Evolutionary conservation across 2,888 invertebrate species (phyloP).

Genomic region (Anthrax anthrax): DNA sequence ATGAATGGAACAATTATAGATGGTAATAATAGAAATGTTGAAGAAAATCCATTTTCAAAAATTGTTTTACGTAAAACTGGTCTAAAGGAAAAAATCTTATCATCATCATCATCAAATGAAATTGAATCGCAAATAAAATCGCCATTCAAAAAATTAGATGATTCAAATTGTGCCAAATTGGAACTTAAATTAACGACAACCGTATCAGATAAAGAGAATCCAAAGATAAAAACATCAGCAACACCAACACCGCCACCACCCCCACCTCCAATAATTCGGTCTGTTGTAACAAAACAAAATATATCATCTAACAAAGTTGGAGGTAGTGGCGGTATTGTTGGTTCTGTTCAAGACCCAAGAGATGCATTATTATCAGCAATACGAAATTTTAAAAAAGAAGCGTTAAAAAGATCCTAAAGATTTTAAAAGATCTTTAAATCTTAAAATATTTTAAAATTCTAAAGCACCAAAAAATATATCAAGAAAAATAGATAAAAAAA

Average conservation of each 20-base stretch:
- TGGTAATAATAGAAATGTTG: neutral
- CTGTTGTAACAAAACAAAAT: slow-evolving; percentile 14
- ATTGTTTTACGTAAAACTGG: slow-evolving; percentile 32
- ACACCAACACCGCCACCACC: slow-evolving; percentile 19
- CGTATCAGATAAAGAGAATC: neutral
- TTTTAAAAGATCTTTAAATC: too few relatives aligned
- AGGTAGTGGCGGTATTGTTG: slow-evolving; percentile 10
- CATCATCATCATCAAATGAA: slow-evolving; percentile 18
- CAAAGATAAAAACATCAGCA: neutral
- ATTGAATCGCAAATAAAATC: slow-evolving; percentile 11
- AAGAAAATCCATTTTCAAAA: neutral
- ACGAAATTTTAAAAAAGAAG: slow-evolving; percentile 45
- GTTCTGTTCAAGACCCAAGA: slow-evolving; percentile 39
- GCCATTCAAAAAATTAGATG: neutral
- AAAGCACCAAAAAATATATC: too few relatives aligned
- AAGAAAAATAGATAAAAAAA: too few relatives aligned
- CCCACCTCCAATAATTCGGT: slow-evolving; percentile 23
- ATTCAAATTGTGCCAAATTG: slow-evolving; percentile 10
- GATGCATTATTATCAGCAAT: slow-evolving; percentile 56
- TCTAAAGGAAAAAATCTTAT: slow-evolving; percentile 31
- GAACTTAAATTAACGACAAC: slow-evolving; percentile 8
- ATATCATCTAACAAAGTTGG: neutral
- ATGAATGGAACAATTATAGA: too few relatives aligned
- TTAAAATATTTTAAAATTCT: too few relatives aligned
- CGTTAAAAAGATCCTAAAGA: slow-evolving; percentile 22